These are phyloP conservation scores for Peromyscus leucopus DNA, from an alignment of 2,113 vertebrate genomes.

Conservation along the genomic window DNA sequence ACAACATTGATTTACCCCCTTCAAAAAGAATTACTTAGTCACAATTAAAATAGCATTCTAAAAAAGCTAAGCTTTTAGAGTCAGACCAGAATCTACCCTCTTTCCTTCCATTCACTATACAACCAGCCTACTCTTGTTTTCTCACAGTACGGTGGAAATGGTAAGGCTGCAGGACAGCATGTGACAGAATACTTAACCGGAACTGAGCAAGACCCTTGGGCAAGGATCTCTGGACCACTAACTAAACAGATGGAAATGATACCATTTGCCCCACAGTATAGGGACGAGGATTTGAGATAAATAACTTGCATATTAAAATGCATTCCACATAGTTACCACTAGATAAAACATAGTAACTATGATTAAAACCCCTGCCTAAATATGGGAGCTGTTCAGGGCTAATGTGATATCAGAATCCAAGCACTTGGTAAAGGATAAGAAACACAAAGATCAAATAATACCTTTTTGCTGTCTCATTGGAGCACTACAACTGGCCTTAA, in stretches of 20 bases:
- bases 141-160: neutral
- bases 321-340: neutral
- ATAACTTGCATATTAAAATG: slow-evolving; percentile 1
- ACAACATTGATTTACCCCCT: neutral
- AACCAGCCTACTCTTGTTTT: neutral
- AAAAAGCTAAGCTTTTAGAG: neutral
- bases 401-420: neutral
- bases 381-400: neutral
- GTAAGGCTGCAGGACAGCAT: too few relatives aligned
- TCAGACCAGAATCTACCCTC: neutral
- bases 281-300: neutral
- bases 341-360: slow-evolving; percentile 18
- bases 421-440: neutral
- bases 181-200: neutral
- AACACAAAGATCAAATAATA: neutral
- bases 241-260: neutral
- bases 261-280: neutral
- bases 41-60: neutral
- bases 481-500: neutral
- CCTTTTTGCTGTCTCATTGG: neutral
- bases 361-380: neutral
- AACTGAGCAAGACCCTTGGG: neutral
- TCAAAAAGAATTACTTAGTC: slow-evolving; percentile 7
- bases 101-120: neutral
- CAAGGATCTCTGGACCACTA: neutral